phyloP scores from a whole-genome alignment of 2,113 vertebrate species.

The Thryonomys swinderianus region DNA sequence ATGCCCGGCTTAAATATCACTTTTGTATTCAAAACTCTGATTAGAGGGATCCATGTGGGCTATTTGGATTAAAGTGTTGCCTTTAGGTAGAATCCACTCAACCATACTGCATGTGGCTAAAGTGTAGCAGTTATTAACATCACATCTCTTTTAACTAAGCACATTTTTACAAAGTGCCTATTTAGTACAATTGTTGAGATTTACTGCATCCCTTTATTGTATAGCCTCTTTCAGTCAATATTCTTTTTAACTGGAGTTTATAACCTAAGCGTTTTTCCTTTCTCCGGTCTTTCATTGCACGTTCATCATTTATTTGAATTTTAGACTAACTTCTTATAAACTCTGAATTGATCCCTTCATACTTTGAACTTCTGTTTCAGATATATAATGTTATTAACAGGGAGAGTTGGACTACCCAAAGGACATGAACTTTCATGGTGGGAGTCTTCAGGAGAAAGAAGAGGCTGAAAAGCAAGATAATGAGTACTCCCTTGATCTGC shows the following conservation, averaged over 20 bases:
- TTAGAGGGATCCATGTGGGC: not conserved
- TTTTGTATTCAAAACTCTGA: constrained; percentile 11
- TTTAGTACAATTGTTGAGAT: not conserved
- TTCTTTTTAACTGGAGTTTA: not conserved
- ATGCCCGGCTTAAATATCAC: too few species aligned
- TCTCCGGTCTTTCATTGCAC: not conserved
- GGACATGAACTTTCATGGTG: not conserved
- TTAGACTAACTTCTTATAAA: not conserved
- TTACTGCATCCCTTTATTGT: not conserved
- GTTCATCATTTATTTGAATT: not conserved
- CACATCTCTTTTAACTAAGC: not conserved
- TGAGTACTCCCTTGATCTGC: not conserved
- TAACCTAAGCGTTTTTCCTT: not conserved
- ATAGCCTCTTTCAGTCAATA: not conserved
- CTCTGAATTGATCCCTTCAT: not conserved
- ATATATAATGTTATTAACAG: not conserved
- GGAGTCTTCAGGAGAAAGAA: not conserved
- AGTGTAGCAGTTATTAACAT: not conserved
- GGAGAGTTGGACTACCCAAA: not conserved
- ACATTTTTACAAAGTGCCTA: not conserved
- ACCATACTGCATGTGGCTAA: not conserved
- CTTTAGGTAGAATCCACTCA: not conserved
- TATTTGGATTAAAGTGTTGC: not conserved
- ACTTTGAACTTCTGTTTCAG: not conserved
- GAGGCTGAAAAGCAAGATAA: not conserved